phyloP scores from a whole-genome alignment of 2,113 vertebrate genomes.

The Tragelaphus buxtoni region DNA sequence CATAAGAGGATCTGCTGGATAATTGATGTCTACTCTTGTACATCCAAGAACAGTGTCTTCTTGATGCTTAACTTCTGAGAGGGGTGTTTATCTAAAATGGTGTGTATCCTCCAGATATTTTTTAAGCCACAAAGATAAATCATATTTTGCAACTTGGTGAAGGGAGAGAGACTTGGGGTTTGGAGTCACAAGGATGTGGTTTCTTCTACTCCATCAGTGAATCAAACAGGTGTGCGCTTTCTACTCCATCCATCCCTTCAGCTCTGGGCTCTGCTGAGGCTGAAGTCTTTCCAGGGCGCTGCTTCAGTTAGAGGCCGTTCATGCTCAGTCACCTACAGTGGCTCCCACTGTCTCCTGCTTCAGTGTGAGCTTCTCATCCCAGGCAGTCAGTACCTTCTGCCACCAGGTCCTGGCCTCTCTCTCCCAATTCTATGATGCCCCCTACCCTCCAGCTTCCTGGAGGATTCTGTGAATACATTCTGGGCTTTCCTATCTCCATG shows the following conservation, averaged over 20 bases:
- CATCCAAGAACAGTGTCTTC: not conserved
- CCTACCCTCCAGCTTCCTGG: not conserved
- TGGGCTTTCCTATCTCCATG: not conserved
- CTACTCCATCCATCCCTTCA: not conserved
- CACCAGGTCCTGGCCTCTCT: not conserved
- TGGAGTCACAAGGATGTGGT: not conserved
- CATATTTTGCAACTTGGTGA: not conserved
- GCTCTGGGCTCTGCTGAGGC: accelerated
- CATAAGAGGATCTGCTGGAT: not conserved
- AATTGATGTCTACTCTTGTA: accelerated
- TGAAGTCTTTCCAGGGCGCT: not conserved
- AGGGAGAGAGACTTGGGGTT: not conserved
- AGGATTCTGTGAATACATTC: not conserved
- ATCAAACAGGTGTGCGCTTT: accelerated
- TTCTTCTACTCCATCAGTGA: not conserved
- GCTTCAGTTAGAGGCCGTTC: accelerated
- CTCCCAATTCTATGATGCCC: not conserved
- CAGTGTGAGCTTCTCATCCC: not conserved
- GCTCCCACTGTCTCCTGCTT: not conserved
- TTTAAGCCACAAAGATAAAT: not conserved
- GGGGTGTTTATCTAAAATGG: not conserved
- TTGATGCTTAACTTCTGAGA: not conserved
- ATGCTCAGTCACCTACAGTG: not conserved
- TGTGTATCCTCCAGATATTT: not conserved
- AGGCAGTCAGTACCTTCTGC: not conserved